Base-by-base conservation (phyloP, 1,140 invertebrate genomes). In the Chlorops oryzae region DNA sequence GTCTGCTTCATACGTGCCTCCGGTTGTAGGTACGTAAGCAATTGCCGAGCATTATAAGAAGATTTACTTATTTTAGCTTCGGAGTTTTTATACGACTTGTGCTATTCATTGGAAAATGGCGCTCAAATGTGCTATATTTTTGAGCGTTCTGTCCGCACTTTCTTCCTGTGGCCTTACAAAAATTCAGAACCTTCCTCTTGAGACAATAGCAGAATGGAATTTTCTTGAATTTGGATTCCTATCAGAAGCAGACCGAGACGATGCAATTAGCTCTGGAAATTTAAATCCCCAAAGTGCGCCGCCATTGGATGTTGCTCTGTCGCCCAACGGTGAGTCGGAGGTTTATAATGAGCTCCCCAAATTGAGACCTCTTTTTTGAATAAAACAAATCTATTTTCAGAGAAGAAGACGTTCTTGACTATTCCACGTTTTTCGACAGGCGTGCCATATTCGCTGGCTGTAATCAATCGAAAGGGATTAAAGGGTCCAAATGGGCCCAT, bases 371-470 rank as follows among this genome's bases (percentile, higher is more conserved):
- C 15, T 34, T 17, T 4, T 17, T 7, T 24, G 18, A 21, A n/a
- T 15, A 24, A 13, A 24, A 12, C 10, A 9, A 9, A 32, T 9
- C n/a, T 9, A 32, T 32, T 1, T 1, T 18, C 10, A 52, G 51
- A 12, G n/a, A 18, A 39, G 1, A 39, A 47, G 0, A 49, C 86
- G 2, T 87, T 88, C 50, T 70, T 86, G 0, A 79, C 85, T 0
- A 79, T 85, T 41, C 86, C 86, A 0, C 84, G 83, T 47, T 91
- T 81, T 74, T 88, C 78, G 59, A 60, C 70, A 1, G 86, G 86
- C 0, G 76, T 86, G 2, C 86, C 86, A 0, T 75, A 80, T 3
- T 83, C 84, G 0, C 59, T 88, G 15, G 84, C 80, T 1, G 79
- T 75, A 0, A 77, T 87, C 1, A 54, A 69, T 5, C 72, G 73